Conservation (phyloP, 2,888 invertebrate species). For the Drosophila kambysellisi region DNA sequence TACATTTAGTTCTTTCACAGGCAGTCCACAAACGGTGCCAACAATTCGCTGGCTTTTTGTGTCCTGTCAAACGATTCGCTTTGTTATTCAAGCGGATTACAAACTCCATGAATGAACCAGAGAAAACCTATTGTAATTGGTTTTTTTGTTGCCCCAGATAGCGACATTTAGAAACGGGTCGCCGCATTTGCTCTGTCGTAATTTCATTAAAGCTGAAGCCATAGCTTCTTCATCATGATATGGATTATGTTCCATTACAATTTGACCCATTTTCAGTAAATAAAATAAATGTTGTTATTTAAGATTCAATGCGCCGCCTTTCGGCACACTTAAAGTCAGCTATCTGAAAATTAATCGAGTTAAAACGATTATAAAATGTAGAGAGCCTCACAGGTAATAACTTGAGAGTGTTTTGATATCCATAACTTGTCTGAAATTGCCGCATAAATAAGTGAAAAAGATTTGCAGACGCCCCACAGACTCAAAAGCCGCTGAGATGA, state of each 20-base stretch:
- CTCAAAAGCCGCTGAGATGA: slow-evolving; percentile 8
- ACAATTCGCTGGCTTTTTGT: slow-evolving; percentile 1
- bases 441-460: slow-evolving; percentile 41
- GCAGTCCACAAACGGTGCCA: neutral
- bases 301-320: neutral
- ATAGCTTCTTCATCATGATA: neutral
- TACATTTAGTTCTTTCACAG: slow-evolving; percentile 13
- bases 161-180: neutral
- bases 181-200: neutral
- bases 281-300: neutral
- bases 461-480: slow-evolving; percentile 35
- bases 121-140: neutral
- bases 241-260: neutral
- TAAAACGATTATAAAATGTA: slow-evolving; percentile 3
- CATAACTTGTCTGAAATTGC: slow-evolving; percentile 23
- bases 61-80: slow-evolving; percentile 2
- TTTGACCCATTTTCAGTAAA: neutral
- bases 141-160: neutral
- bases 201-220: neutral
- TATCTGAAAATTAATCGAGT: slow-evolving; percentile 2
- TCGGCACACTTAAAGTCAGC: neutral
- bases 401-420: slow-evolving; percentile 23
- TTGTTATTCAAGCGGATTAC: neutral
- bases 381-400: neutral
- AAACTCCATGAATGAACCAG: neutral